Percentiles rank a stretch among this genome's conserved stretches.
These are phyloP conservation scores for Perognathus longimembris DNA, from an alignment of 2,113 vertebrate species.

Conservation along the genomic window DNA sequence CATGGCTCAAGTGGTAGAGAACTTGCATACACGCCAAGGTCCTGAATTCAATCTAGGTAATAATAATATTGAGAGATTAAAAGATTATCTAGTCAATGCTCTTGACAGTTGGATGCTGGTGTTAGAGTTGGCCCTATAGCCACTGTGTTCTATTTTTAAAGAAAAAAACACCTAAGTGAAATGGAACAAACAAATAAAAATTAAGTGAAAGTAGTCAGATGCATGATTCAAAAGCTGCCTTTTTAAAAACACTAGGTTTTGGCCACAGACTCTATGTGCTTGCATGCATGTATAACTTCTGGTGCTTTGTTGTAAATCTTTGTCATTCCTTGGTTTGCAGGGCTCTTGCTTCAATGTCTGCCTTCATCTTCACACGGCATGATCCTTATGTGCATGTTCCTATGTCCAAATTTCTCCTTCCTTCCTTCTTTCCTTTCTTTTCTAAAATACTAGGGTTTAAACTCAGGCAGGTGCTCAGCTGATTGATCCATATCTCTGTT, in stretches of 20 bases:
- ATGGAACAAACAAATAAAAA: neutral
- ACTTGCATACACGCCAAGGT: too few relatives aligned
- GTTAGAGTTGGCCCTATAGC: neutral
- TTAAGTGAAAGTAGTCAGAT: neutral
- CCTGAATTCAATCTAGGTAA: too few relatives aligned
- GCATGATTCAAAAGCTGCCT: neutral
- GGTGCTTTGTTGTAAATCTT: neutral
- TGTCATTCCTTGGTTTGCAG: neutral
- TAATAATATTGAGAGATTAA: neutral
- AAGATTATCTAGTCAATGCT: neutral
- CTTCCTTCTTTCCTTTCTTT: neutral
- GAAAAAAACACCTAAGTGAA: neutral
- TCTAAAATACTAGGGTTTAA: too few relatives aligned
- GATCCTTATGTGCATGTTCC: neutral
- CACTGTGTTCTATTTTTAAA: slow-evolving; percentile 10
- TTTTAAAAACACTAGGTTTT: neutral
- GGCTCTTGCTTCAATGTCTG: neutral
- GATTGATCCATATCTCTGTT: too few relatives aligned
- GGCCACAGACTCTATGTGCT: neutral
- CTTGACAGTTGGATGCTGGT: neutral
- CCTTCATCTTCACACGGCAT: neutral
- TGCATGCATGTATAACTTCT: neutral
- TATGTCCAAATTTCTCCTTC: slow-evolving; percentile 6
- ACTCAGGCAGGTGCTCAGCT: too few relatives aligned
- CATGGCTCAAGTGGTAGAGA: too few relatives aligned